Base-by-base conservation (phyloP, 2,797 vertebrate genomes). In the Sebastes ruberrimus region DNA sequence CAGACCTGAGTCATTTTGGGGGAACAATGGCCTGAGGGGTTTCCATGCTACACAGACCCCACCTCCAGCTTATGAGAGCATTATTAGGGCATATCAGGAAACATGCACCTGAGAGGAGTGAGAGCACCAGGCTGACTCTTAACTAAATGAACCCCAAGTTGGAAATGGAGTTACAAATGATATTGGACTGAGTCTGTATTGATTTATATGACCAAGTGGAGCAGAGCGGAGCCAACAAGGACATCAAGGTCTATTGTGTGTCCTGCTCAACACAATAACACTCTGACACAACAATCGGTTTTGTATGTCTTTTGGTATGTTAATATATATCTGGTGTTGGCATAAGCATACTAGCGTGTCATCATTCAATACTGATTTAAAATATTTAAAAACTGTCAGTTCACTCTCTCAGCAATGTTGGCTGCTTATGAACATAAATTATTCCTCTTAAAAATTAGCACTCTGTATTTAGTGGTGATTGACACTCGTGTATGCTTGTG, bases 31-130 rank as follows among this genome's bases (percentile, higher is more conserved):
- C 33, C 92, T 97, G 49, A 97, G 95, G 62, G 91, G 94, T 71
- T 94, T 96, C 67, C 95, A 96, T 13, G 91, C 95, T 22, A 95
- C 96, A 0, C 97, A 97, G 86, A 97, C 96, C 0, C 97, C 97
- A 0, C 98, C 98, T 69, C 99, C 99, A 0, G 97, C 98, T 27
- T 99, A 99, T 35, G 97, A 99, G 78, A 98, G 97, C 82, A 97
- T 99, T 84, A 97, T 99, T 76, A 97, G 97, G 87, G 98, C 98
- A 4, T 99, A 96, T 90, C 95, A 96, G 84, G 95, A 96, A 83
- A 95, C 95, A 10, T 81, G 91, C 82, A 96, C 95, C 63, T 97
- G 90, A 97, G 56, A 25, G 32, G 59, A 74, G 14, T 7, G n/a
- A 60, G 16, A 71, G 22, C 33, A 49, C 16, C 22, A 66, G n/a